Evolutionary conservation across 2,113 vertebrate species (phyloP).

Genomic region (Hymenochirus boettgeri): DNA sequence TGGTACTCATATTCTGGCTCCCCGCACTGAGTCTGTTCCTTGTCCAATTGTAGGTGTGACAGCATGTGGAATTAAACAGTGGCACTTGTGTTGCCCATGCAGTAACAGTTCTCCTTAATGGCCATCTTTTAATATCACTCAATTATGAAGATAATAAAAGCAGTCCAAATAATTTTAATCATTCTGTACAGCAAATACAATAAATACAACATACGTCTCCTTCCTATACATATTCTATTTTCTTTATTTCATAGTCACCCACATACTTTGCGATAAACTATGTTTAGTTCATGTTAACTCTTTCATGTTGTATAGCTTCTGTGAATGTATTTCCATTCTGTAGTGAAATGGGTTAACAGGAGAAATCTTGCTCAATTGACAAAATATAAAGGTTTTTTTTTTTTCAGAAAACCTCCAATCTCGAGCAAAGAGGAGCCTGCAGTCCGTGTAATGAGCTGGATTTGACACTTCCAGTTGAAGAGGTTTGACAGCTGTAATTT

Average conservation of each 20-base stretch:
- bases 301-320: background rate
- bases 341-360: conserved; percentile 18
- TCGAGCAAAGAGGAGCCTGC: conserved; percentile 28
- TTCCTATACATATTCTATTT: too few species aligned
- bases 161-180: conserved; percentile 28
- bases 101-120: background rate
- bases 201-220: too few species aligned
- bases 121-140: conserved; percentile 13
- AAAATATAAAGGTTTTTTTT: conserved; percentile 27
- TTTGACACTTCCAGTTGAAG: conserved; percentile 39
- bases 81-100: background rate
- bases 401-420: conserved; percentile 14
- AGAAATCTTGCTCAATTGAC: conserved; percentile 23
- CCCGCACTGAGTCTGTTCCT: background rate
- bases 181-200: background rate
- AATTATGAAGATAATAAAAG: conserved; percentile 23
- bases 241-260: too few species aligned
- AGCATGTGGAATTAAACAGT: background rate
- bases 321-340: background rate
- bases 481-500: conserved; percentile 39
- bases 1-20: background rate
- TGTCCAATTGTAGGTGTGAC: background rate
- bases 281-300: conserved; percentile 1
- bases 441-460: conserved; percentile 37
- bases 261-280: too few species aligned